Evolutionary conservation across 1,140 invertebrate species (phyloP), one percentile per base, ranked within the genome.

Genomic region (Dendroctonus ponderosae): DNA sequence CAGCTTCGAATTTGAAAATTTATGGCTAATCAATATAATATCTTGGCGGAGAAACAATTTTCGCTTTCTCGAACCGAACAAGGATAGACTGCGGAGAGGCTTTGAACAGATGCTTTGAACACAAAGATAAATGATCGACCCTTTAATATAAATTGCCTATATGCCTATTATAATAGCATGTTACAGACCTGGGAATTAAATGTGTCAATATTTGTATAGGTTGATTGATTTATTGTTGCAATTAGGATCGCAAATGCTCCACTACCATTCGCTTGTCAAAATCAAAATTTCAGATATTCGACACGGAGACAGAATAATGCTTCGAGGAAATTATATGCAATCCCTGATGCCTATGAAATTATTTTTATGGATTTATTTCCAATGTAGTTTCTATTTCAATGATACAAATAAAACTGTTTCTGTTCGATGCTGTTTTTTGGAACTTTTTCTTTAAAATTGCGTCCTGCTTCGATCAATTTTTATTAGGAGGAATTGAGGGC

Each of bases 61-160:
- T 60, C 41, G 56, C 40, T 58, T 58, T 58, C 56, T 46, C 40
- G 11, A 37, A 37, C 12, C 7, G 14, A 37, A 39, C 26, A 26
- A 58, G 56, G 9, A 61, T 12, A 61, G 58, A 50, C 40, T 26
- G 58, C 15, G 49, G 46, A 12, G 46, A 48, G 8, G 49, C 50
- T 37, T 61, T 11, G 58, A 61, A 56, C 58, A 61, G 58, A 50
- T 48, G 58, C 50, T 61, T 49, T 50, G 58, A 61, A 50, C 58
- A 61, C 58, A 61, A 50, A 61, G 58, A 61, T 61, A 61, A 61
- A 61, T 61, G 58, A 48, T 61, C 58, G 58, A 40, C 46, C 58
- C 58, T 50, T 49, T 61, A 49, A 61, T 61, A 61, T 61, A 61
- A 61, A 61, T 61, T 61, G 58, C 58, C 58, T 15, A 56, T 56